Evolutionary conservation across 2,888 invertebrate species (phyloP).

Genomic region (Sphaeridia pumilis): DNA sequence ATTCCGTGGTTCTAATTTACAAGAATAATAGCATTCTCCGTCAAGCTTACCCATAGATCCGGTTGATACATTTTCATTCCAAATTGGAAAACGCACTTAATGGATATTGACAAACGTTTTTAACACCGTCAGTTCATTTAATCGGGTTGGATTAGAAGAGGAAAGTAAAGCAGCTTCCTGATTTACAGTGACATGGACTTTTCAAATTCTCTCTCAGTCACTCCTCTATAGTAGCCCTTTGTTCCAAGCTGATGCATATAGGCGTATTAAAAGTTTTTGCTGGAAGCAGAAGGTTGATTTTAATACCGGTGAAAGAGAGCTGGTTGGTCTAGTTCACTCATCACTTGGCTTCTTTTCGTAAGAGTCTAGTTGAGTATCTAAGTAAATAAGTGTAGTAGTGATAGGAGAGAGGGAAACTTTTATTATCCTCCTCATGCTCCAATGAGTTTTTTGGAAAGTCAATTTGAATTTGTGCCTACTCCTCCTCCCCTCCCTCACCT

Average conservation of each 20-base stretch:
- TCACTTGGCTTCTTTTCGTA: not conserved
- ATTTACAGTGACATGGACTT: constrained; percentile 21
- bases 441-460: constrained; percentile 2
- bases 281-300: too few relatives aligned
- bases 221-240: constrained; percentile 9
- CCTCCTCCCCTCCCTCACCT: constrained; percentile 5
- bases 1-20: constrained; percentile 1
- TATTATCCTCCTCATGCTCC: constrained; percentile 5
- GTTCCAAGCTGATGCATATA: too few relatives aligned
- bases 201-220: not conserved
- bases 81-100: constrained; percentile 11
- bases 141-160: constrained; percentile 20
- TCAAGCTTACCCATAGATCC: constrained; percentile 2
- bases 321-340: not conserved
- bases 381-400: too few relatives aligned
- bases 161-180: constrained; percentile 15
- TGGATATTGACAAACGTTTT: constrained; percentile 26
- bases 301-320: not conserved
- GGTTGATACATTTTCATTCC: too few relatives aligned
- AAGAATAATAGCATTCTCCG: constrained; percentile 3
- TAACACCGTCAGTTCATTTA: constrained; percentile 22
- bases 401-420: constrained; percentile 3
- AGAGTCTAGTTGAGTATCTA: not conserved
- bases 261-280: too few relatives aligned
- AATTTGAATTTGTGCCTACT: constrained; percentile 4